Base-by-base conservation (phyloP, 30 jellyfish, hydroid and myxozoan genomes). In the Turritopsis rubra region DNA sequence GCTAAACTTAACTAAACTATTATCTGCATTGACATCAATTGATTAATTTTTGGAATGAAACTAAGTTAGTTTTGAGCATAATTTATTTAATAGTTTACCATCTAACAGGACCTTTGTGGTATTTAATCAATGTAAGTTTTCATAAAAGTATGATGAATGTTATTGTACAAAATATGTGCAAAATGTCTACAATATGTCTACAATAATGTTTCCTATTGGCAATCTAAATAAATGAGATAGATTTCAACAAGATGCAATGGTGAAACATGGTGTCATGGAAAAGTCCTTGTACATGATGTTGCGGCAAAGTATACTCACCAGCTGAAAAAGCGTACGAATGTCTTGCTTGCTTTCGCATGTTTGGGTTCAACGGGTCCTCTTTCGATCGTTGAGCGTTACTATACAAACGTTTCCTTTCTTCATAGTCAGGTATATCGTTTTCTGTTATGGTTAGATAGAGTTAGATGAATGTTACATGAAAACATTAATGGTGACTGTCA, bases 361-460 rank as follows among this genome's bases (percentile, higher is more conserved):
- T 41, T 41, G 60, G 9, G 13, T 41, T 41, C 28, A 23, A 23
- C 28, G 77, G 77, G 19, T 68, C 72, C 1, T 77, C 85, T 77
- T 77, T 52, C 23, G 83, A 21, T 75, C 53, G 70, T 17, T 30
- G 70, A 77, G 29, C 71, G 28, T 60, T 28, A 24, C 85, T 77
- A 26, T 80, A 52, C 81, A 80, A 27, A 18, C 87, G 78, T 41
- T 80, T 80, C 21, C 81, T 28, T 4, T 80, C 87, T 65, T 80
- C 87, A 80, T 80, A 80, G 28, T 80, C 87, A 31, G 81, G 87
- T 65, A 80, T 77, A 1, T 53, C 85, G 71, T 77, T 77, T 26
- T 77, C 85, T 77, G 72, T 30, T 30, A 77, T 25, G 53, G 77
- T 68, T 68, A 68, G 77, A 68, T 68, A 68, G 60, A 41, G 60